Base-by-base conservation (phyloP, 1,140 invertebrate genomes). In the Drusus annulatus region DNA sequence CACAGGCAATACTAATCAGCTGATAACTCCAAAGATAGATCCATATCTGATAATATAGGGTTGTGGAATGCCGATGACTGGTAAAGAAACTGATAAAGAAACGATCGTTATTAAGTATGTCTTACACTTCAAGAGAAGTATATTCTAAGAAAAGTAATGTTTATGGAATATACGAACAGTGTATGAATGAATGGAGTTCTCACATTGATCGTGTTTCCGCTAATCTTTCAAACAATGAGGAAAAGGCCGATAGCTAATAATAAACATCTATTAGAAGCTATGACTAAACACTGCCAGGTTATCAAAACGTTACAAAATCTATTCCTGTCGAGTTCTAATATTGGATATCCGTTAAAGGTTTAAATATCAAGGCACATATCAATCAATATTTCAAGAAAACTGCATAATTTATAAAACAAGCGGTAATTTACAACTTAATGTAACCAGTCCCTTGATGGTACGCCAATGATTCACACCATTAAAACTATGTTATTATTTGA, bases 401-500 rank as follows among this genome's bases (percentile, higher is more conserved):
- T 45, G 36, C 36, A 45, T 45, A 45, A 13, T 45, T 71, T 23
- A 71, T 52, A 10, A 7, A 71, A 51, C 17, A 52, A 71, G 45
- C 45, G 17, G 1, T 52, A 71, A n/a, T 71, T 71, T 71, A 71
- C 36, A 50, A 52, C 45, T 6, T 23, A 23, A 36, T 54, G 68
- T 78, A 45, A 63, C 54, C 76, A 68, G 62, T 68, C 28, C 45
- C 50, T 51, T 58, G 56, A 45, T 15, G 15, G 56, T 28, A 65
- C 62, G 76, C 45, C 36, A 19, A 65, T 63, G 75, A 68, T 65
- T 78, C 76, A 78, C 62, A 51, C 76, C 54, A 54, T 54, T 63
- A 78, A 78, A 78, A 78, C 50, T 52, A 68, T 65, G 76, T 78
- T 78, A 78, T 78, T 78, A 68, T 78, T 68, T 51, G 23, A 65